phyloP scores from a whole-genome alignment of 30 jellyfish, hydroid and myxozoan species.

The Hydractinia echinata region DNA sequence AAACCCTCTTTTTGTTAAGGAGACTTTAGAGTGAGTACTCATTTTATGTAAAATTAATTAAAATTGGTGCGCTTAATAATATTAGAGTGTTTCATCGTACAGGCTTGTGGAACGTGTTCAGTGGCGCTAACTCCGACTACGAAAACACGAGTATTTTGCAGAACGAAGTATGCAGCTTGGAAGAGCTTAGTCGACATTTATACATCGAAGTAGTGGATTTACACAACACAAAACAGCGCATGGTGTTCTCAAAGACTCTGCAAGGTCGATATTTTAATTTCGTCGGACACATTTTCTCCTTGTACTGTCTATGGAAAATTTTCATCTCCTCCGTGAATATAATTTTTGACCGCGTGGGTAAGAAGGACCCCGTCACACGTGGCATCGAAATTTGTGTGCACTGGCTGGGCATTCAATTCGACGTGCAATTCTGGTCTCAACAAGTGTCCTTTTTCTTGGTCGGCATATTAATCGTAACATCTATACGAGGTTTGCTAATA shows the following conservation, averaged over 20 bases:
- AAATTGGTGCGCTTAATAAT: not conserved
- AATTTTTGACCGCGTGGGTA: constrained; percentile 95
- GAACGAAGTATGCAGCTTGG: constrained; percentile 63
- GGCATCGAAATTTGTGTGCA: constrained; percentile 77
- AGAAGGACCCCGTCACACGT: constrained; percentile 88
- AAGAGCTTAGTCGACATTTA: constrained; percentile 81
- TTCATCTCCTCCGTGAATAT: constrained; percentile 90
- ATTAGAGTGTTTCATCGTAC: not conserved
- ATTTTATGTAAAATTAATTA: not conserved
- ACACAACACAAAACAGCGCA: constrained; percentile 84
- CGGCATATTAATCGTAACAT: constrained; percentile 88
- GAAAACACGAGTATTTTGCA: constrained; percentile 53
- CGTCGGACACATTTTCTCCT: constrained; percentile 84
- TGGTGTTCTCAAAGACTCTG: constrained; percentile 73
- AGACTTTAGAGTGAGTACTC: too few species aligned
- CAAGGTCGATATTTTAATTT: constrained; percentile 87
- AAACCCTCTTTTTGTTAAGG: too few species aligned
- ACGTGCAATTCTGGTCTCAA: constrained; percentile 94
- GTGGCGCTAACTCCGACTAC: constrained; percentile 59
- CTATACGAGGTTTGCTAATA: constrained; percentile 89
- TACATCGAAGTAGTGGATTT: constrained; percentile 76
- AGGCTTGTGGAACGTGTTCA: constrained; percentile 90
- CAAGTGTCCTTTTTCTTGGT: constrained; percentile 83
- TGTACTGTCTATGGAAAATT: constrained; percentile 91
- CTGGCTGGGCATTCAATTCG: constrained; percentile 76